These are phyloP conservation scores for Stictonetta naevosa DNA, from an alignment of 2,113 vertebrate species.

Conservation along the genomic window DNA sequence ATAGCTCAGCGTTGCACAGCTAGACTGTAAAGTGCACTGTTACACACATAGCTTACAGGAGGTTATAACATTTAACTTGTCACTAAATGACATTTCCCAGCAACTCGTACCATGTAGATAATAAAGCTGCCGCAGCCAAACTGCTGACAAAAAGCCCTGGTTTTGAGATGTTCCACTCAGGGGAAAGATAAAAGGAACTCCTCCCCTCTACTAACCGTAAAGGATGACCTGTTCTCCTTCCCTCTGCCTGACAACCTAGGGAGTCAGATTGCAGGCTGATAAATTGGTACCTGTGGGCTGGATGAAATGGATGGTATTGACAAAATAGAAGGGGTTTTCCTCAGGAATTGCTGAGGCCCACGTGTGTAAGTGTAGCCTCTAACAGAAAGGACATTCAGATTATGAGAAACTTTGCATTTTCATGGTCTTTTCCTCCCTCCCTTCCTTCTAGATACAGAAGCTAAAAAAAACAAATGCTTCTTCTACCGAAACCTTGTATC, in stretches of 20 bases:
- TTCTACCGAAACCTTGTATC: not conserved
- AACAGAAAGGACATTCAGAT: not conserved
- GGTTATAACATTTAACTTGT: not conserved
- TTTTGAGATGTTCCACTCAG: not conserved
- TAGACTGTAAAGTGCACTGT: not conserved
- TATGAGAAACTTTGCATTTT: not conserved
- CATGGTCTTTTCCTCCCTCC: accelerated
- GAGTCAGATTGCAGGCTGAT: not conserved
- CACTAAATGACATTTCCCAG: not conserved
- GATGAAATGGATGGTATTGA: not conserved
- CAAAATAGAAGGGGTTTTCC: not conserved
- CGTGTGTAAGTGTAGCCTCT: not conserved
- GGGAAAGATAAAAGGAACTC: not conserved
- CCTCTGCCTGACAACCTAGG: not conserved
- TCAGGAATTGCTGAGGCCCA: not conserved
- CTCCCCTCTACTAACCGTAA: not conserved
- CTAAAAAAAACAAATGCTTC: not conserved
- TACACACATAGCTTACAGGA: not conserved
- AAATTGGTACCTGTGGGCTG: not conserved
- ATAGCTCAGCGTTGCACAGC: not conserved
- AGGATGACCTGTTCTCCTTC: not conserved
- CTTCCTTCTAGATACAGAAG: not conserved
- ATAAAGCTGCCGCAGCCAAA: not conserved
- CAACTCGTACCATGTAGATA: not conserved
- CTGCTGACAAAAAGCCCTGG: not conserved